Conservation (phyloP, 2,888 invertebrate species). For the Tenthredo amoena region DNA sequence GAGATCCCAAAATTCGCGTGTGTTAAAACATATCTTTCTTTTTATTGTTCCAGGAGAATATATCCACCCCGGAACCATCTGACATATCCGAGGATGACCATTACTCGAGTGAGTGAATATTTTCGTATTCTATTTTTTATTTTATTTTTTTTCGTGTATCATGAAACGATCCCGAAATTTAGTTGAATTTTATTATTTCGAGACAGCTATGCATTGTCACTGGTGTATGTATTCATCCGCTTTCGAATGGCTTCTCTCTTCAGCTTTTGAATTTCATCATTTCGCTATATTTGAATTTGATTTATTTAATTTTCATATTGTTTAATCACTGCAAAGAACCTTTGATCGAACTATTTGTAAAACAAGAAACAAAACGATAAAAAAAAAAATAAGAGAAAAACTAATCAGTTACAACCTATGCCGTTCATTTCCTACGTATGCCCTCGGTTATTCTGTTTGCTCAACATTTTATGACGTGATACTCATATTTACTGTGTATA, state of each 20-base stretch:
- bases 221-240: neutral
- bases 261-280: neutral
- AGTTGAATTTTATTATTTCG: neutral
- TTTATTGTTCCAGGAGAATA: constrained; percentile 84
- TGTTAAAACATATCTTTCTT: constrained; percentile 56
- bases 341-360: neutral
- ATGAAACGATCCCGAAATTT: neutral
- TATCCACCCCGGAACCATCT: constrained; percentile 84
- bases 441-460: neutral
- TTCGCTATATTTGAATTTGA: neutral
- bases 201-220: neutral
- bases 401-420: neutral
- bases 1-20: constrained; percentile 42
- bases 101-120: constrained; percentile 82
- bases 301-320: neutral
- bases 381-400: neutral
- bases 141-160: neutral
- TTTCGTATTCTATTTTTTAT: neutral
- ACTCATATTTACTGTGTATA: neutral
- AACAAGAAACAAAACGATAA: neutral
- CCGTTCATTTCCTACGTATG: neutral
- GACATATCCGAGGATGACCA: constrained; percentile 87
- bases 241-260: neutral
- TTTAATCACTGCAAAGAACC: neutral
- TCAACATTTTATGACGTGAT: neutral